Percentiles rank a stretch among this genome's conserved stretches.
phyloP scores from a whole-genome alignment of 2,797 vertebrate genomes.

The Chaunax sp. region DNA sequence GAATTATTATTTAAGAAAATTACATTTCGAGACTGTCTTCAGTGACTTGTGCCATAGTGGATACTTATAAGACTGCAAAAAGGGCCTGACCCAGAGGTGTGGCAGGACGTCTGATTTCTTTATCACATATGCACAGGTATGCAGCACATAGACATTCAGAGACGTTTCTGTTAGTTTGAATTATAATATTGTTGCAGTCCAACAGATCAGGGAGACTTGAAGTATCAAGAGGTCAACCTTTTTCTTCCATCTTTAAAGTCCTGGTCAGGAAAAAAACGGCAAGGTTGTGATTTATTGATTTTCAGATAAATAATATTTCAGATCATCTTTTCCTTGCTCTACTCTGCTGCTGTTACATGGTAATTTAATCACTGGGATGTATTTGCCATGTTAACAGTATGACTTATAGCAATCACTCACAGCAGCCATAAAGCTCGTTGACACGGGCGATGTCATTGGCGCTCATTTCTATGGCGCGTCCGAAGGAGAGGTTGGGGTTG shows the following conservation, averaged over 20 bases:
- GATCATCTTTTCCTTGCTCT: too few relatives aligned
- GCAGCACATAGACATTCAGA: too few relatives aligned
- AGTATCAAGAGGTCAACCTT: background rate
- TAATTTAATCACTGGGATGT: too few relatives aligned
- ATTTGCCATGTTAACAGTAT: background rate
- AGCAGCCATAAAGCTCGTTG: conserved; percentile 58
- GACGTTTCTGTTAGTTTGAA: too few relatives aligned
- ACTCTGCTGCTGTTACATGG: too few relatives aligned
- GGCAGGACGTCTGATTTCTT: too few relatives aligned
- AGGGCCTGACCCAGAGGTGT: background rate
- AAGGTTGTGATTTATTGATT: background rate
- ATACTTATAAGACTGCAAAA: too few relatives aligned
- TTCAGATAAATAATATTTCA: background rate
- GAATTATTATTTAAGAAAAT: too few relatives aligned
- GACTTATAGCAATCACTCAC: conserved; percentile 10
- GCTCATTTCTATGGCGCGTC: background rate
- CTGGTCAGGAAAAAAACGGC: background rate
- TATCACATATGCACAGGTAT: too few relatives aligned
- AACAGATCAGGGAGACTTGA: background rate
- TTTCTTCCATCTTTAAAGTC: fast-evolving
- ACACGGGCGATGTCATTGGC: conserved; percentile 37
- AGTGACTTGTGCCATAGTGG: too few relatives aligned
- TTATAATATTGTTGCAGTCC: background rate
- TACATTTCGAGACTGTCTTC: too few relatives aligned
- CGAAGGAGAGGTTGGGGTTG: fast-evolving